Evolutionary conservation across 1,140 invertebrate genomes (phyloP).

Genomic region (Tetragonula clypearis): DNA sequence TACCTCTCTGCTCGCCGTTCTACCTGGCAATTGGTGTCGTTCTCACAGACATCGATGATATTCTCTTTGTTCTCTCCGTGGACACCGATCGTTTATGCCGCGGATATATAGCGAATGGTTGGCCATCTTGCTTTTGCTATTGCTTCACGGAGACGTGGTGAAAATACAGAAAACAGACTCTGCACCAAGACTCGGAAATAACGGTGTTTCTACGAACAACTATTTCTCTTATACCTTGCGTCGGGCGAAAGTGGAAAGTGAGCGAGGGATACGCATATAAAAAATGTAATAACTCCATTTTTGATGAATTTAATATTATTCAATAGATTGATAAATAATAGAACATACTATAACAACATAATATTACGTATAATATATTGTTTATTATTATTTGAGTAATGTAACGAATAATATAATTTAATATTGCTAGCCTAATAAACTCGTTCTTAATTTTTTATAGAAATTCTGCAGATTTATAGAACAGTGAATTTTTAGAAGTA

Average conservation of each 20-base stretch:
- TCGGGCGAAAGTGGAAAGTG: background rate
- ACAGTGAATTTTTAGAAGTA: no score
- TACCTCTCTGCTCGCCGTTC: slow-evolving; percentile 18
- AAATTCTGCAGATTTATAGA: no score
- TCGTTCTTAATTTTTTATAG: no score
- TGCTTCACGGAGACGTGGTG: background rate
- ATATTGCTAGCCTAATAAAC: no score
- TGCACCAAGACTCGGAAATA: background rate
- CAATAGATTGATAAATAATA: no score
- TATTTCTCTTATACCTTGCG: background rate
- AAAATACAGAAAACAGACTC: slow-evolving; percentile 18
- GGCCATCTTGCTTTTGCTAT: slow-evolving; percentile 13
- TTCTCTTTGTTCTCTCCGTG: slow-evolving; percentile 27
- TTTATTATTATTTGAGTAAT: no score
- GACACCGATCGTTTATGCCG: slow-evolving; percentile 5
- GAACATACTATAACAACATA: no score
- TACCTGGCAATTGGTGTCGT: slow-evolving; percentile 35
- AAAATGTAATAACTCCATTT: background rate
- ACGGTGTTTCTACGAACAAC: background rate
- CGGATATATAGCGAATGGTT: slow-evolving; percentile 10
- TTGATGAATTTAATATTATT: no score
- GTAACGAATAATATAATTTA: no score
- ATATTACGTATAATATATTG: no score
- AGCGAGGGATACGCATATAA: background rate
- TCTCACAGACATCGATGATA: slow-evolving; percentile 39